These are phyloP conservation scores for Norana najaformis DNA, from an alignment of 2,888 invertebrate species.

Conservation along the genomic window DNA sequence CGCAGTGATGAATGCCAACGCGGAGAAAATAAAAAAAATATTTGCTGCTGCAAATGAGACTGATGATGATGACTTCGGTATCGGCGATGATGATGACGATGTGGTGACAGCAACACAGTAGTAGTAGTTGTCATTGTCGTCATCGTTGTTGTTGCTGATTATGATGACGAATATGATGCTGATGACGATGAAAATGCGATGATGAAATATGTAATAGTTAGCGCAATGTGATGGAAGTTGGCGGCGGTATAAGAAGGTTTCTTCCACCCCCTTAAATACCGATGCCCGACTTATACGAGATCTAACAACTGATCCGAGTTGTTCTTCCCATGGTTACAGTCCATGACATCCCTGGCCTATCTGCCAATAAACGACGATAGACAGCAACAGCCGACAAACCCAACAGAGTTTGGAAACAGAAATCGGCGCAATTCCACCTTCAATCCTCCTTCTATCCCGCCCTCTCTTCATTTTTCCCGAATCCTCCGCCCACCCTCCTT, in stretches of 20 bases:
- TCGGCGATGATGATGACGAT: background rate
- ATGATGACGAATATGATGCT: slow-evolving; percentile 26
- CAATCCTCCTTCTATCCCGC: background rate
- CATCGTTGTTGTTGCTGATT: slow-evolving; percentile 19
- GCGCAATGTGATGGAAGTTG: background rate
- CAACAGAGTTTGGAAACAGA: background rate
- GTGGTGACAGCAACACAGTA: background rate
- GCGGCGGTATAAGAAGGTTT: background rate
- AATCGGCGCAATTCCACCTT: background rate
- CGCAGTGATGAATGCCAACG: background rate
- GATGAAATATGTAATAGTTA: background rate
- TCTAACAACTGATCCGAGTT: background rate
- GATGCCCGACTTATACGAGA: background rate
- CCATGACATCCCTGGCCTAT: background rate
- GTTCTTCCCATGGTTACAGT: background rate
- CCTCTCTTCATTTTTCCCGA: no score
- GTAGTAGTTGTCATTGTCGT: background rate
- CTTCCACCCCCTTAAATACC: background rate
- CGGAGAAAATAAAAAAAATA: background rate
- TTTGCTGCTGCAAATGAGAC: background rate
- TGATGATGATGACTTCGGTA: background rate
- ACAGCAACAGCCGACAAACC: background rate
- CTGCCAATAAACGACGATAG: background rate
- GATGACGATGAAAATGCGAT: slow-evolving; percentile 26
- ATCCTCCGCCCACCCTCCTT: background rate